Evolutionary conservation across 2,113 vertebrate species (phyloP).

Genomic region (Perognathus longimembris): DNA sequence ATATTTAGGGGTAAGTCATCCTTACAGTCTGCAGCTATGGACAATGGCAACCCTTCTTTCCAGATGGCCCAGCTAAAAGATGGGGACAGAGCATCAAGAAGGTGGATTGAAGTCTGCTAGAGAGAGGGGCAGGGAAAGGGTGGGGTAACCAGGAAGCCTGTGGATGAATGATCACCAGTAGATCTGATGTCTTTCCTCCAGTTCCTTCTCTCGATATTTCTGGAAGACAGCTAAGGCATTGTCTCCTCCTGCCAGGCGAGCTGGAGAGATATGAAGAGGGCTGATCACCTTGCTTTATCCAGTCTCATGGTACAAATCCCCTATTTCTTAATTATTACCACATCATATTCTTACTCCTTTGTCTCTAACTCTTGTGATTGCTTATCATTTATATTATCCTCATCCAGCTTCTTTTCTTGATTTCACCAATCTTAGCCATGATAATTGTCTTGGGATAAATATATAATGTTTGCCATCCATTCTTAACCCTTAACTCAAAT

Average conservation of each 20-base stretch:
- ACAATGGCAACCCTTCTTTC: conserved; percentile 87
- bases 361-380: not conserved
- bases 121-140: not conserved
- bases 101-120: not conserved
- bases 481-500: not conserved
- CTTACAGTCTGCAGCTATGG: conserved; percentile 85
- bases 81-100: conserved; percentile 12
- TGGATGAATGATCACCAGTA: conserved; percentile 82
- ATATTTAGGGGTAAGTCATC: conserved; percentile 87
- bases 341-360: not conserved
- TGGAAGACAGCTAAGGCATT: conserved; percentile 81
- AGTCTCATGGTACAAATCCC: not conserved
- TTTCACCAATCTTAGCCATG: not conserved
- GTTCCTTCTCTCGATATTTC: conserved; percentile 85
- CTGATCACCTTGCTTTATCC: not conserved
- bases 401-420: not conserved
- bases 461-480: not conserved
- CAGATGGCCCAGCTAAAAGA: conserved; percentile 86
- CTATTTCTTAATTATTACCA: not conserved
- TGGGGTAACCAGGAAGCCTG: not conserved
- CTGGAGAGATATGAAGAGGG: conserved; percentile 64
- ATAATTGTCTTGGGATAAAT: not conserved
- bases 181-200: conserved; percentile 84
- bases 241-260: conserved; percentile 75
- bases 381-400: too few relatives aligned